phyloP scores from a whole-genome alignment of 2,797 vertebrate genomes.

The Momotus momota region DNA sequence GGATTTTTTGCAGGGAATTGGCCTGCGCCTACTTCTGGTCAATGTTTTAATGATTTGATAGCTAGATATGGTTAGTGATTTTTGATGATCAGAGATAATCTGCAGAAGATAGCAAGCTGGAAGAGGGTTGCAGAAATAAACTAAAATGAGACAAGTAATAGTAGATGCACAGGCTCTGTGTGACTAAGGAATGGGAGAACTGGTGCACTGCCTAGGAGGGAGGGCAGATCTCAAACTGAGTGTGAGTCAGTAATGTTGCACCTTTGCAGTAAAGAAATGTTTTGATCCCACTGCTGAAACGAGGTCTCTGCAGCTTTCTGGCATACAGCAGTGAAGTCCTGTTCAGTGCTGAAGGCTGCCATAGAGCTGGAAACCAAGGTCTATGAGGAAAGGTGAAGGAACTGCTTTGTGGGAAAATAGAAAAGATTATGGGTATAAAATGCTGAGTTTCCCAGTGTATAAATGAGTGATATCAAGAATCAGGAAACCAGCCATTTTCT shows the following conservation, averaged over 20 bases:
- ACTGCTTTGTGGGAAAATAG: not conserved
- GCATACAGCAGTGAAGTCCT: not conserved
- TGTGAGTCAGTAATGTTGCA: not conserved
- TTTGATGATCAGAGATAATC: not conserved
- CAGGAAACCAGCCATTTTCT: not conserved
- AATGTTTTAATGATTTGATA: not conserved
- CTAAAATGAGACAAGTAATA: not conserved
- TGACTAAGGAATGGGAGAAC: not conserved
- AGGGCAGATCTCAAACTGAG: not conserved
- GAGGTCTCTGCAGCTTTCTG: not conserved
- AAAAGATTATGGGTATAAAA: not conserved
- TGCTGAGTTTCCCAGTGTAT: not conserved
- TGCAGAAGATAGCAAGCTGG: not conserved
- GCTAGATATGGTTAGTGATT: not conserved
- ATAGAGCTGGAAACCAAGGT: not conserved
- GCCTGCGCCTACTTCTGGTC: not conserved
- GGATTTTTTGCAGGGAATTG: not conserved
- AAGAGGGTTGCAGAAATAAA: not conserved
- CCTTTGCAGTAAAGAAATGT: not conserved
- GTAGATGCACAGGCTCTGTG: not conserved
- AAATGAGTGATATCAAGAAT: not conserved
- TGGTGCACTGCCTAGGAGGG: not conserved
- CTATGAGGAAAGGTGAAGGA: not conserved
- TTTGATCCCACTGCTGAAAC: not conserved
- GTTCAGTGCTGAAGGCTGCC: not conserved